Percentiles rank a stretch among this genome's conserved stretches.
Conservation (phyloP, 2,797 vertebrate genomes). For the Prionace glauca region DNA sequence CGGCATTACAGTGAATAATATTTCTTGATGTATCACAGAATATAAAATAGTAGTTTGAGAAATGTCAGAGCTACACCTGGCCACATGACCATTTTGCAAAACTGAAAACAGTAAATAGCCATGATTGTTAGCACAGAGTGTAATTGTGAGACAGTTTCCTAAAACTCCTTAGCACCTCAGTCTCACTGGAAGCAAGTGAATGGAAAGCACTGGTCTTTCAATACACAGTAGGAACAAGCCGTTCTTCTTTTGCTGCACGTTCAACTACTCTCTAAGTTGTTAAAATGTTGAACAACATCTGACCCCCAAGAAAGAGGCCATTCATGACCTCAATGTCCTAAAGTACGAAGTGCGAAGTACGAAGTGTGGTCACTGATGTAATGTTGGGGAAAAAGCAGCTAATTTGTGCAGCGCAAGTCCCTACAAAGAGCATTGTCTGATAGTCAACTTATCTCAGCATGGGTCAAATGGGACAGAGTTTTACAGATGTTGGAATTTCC, state of each 20-base stretch:
- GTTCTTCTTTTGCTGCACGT: neutral
- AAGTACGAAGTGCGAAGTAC: neutral
- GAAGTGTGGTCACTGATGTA: neutral
- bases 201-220: neutral
- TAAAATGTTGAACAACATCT: neutral
- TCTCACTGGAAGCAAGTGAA: neutral
- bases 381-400: neutral
- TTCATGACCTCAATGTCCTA: neutral
- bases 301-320: neutral
- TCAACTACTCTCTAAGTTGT: neutral
- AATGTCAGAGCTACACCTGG: neutral
- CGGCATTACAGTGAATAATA: neutral
- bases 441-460: neutral
- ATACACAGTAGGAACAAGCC: neutral
- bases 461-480: no score
- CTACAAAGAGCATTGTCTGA: neutral
- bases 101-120: neutral
- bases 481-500: no score
- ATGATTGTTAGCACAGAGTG: neutral
- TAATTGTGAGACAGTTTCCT: neutral
- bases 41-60: neutral
- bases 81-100: neutral
- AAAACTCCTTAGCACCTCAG: neutral
- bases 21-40: neutral
- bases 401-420: neutral